A percentile compares a stretch with the other conserved stretches of the same genome.
Conservation (phyloP, 23 tunicate genomes). For the Trididemnum nubilum region DNA sequence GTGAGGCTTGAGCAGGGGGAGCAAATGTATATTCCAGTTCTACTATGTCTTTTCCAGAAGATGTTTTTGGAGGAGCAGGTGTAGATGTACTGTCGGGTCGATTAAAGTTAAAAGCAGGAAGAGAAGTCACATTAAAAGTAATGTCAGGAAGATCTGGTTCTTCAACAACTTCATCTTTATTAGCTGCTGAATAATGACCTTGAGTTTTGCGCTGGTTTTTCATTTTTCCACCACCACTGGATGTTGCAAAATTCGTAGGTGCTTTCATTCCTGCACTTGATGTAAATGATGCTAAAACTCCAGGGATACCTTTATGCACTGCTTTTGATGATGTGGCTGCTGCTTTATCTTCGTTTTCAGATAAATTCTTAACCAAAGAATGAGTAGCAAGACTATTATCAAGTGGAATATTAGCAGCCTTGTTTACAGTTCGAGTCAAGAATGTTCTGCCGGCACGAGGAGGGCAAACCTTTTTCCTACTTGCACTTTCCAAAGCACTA, state of each 20-base stretch:
- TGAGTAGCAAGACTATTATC: conserved; percentile 27
- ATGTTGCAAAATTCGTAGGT: not conserved
- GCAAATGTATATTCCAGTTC: conserved; percentile 15
- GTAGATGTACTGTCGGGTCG: conserved; percentile 25
- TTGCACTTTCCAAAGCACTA: not conserved
- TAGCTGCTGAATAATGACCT: conserved; percentile 9
- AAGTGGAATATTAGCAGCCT: conserved; percentile 9
- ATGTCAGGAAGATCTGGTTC: conserved; percentile 10
- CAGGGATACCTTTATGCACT: conserved; percentile 25
- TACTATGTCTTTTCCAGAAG: not conserved
- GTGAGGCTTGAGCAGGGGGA: not conserved
- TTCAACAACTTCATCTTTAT: conserved; percentile 1
- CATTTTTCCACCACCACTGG: conserved; percentile 29
- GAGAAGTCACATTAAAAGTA: not conserved
- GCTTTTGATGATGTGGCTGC: not conserved
- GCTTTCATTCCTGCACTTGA: conserved; percentile 22
- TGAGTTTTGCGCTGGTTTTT: not conserved
- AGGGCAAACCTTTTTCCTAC: conserved; percentile 11
- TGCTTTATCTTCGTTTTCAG: not conserved
- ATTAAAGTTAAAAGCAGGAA: conserved; percentile 28
- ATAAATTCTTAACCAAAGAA: not conserved
- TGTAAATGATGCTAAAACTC: conserved; percentile 4
- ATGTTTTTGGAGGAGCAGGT: conserved; percentile 13
- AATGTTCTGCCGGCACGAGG: not conserved
- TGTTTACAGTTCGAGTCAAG: not conserved